A percentile compares a stretch with the other conserved stretches of the same genome.
Evolutionary conservation across 2,888 invertebrate genomes (phyloP).

Genomic region (Tachystola acroxantha): DNA sequence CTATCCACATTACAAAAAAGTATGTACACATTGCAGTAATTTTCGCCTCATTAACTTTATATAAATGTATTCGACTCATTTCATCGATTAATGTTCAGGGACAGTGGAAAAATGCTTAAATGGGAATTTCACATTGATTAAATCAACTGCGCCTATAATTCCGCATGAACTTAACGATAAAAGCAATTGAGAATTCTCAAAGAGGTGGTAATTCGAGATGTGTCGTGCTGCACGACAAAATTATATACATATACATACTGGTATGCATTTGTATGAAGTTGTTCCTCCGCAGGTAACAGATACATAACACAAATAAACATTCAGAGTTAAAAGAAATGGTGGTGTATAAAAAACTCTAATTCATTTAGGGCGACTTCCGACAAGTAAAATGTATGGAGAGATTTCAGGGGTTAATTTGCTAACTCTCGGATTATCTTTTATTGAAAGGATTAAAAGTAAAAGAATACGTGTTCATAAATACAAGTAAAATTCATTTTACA

Average conservation of each 20-base stretch:
- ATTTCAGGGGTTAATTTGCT: no score
- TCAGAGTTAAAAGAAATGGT: no score
- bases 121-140: slow-evolving; percentile 58
- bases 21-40: slow-evolving; percentile 35
- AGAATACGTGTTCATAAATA: no score
- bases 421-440: no score
- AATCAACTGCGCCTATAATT: slow-evolving; percentile 47
- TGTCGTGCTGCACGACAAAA: slow-evolving; percentile 18
- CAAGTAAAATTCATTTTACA: no score
- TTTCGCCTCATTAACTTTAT: slow-evolving; percentile 66
- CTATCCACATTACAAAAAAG: slow-evolving; percentile 20
- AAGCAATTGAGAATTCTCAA: slow-evolving; percentile 18
- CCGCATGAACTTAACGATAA: slow-evolving; percentile 29
- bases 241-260: neutral
- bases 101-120: slow-evolving; percentile 47
- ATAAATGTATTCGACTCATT: slow-evolving; percentile 56
- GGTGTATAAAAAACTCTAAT: no score
- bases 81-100: slow-evolving; percentile 55
- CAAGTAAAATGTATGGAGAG: no score
- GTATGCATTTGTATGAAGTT: neutral
- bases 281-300: neutral
- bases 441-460: no score
- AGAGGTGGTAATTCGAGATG: slow-evolving; percentile 17
- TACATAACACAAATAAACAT: no score
- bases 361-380: no score